Evolutionary conservation across 2,113 vertebrate genomes (phyloP).

Genomic region (Periophthalmus modestus): DNA sequence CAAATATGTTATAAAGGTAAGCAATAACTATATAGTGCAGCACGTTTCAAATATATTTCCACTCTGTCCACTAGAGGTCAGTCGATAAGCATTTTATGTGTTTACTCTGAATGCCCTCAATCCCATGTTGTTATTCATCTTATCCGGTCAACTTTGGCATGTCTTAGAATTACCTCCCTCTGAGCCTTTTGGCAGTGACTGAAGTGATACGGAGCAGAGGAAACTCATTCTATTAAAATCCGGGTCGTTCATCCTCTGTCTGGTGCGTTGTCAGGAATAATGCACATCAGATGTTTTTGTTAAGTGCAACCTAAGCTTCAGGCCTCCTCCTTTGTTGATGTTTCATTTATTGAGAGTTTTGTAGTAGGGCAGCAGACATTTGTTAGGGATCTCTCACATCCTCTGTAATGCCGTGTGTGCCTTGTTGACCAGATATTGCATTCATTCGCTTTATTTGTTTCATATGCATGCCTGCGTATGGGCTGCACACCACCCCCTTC

Average conservation of each 20-base stretch:
- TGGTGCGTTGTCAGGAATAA: conserved; percentile 71
- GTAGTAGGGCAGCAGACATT: conserved; percentile 65
- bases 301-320: conserved; percentile 70
- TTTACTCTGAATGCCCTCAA: neutral
- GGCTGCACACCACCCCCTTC: conserved; percentile 36
- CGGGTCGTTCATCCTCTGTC: conserved; percentile 58
- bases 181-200: conserved; percentile 51
- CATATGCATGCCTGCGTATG: conserved; percentile 66
- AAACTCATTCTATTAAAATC: conserved; percentile 60
- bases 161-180: conserved; percentile 37
- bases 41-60: neutral
- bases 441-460: conserved; percentile 68
- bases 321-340: conserved; percentile 69
- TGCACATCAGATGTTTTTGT: conserved; percentile 78
- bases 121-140: conserved; percentile 30
- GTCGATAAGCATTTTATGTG: conserved; percentile 29
- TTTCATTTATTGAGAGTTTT: conserved; percentile 78
- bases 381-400: conserved; percentile 72
- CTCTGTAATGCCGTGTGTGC: conserved; percentile 66
- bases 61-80: conserved; percentile 67
- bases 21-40: conserved; percentile 9
- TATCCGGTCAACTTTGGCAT: conserved; percentile 38
- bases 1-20: conserved; percentile 77
- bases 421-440: conserved; percentile 69
- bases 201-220: conserved; percentile 32